Base-by-base conservation (phyloP, 1,140 invertebrate species). In the Epicauta chinensis region DNA sequence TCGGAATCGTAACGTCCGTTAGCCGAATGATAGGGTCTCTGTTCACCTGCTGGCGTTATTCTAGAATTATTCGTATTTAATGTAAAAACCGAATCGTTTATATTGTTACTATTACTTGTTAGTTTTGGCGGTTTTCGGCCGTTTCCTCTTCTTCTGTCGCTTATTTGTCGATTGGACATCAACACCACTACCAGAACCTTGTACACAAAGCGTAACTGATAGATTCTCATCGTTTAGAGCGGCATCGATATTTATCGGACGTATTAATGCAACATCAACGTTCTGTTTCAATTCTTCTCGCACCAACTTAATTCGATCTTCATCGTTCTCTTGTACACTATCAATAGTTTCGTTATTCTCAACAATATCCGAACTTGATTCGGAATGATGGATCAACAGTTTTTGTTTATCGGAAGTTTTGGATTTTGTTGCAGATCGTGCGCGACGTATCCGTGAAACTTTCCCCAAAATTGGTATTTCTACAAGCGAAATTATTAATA, bases 391-490 rank as follows among this genome's bases (percentile, higher is more conserved):
- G 7, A 66, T 50, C 10, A 34, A 34, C 10, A 67, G 16, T 47
- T 60, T 62, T 41, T 49, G 40, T 46, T 67, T 67, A 51, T 69
- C 62, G 6, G 61, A 62, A 6, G 54, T 63, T 50, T 71, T 67
- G 52, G 59, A 46, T 63, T 66, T 70, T 32, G 62, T 62, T 1
- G 77, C 76, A 14, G 79, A 82, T 66, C 77, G 79, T 10, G 81
- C 81, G 56, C 80, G 67, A 16, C 77, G 71, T 11, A 76, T 70
- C 49, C 80, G 70, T 2, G 79, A 77, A 2, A 81, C 72, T 53
- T 76, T 78, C 4, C 80, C 82, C 17, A 84, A 66, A 35, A 81
- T 64, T 12, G 74, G 73, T 11, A 63, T 66, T 46, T 75, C 73
- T 62, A n/a, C n/a, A n/a, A n/a, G n/a, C n/a, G n/a, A n/a, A n/a